Evolutionary conservation across 2,113 vertebrate genomes (phyloP).

Genomic region (Prochilodus magdalenae): DNA sequence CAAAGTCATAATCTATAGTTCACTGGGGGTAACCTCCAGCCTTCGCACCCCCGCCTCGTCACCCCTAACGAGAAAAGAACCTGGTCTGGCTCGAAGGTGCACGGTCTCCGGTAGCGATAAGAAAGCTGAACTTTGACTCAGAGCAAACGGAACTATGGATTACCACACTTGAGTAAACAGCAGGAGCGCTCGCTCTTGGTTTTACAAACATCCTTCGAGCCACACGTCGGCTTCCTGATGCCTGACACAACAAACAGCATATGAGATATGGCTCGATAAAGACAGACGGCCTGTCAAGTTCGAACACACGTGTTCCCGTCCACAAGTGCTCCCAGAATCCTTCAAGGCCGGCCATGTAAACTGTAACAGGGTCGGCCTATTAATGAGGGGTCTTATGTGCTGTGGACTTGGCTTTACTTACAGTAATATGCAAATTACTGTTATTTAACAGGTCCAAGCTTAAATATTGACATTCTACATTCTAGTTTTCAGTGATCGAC

Average conservation of each 20-base stretch:
- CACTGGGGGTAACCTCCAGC: neutral
- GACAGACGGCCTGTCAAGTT: slow-evolving; percentile 11
- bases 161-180: slow-evolving; percentile 52
- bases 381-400: too few species aligned
- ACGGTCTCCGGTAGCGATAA: slow-evolving; percentile 30
- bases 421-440: too few species aligned
- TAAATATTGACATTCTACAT: too few species aligned
- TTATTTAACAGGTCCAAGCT: too few species aligned
- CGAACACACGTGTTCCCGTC: neutral
- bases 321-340: neutral
- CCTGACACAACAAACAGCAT: slow-evolving; percentile 30
- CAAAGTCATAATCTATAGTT: neutral
- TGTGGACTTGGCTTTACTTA: too few species aligned
- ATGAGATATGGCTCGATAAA: slow-evolving; percentile 29
- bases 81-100: neutral
- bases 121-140: slow-evolving; percentile 54
- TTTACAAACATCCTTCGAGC: slow-evolving; percentile 55
- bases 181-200: slow-evolving; percentile 32
- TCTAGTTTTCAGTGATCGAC: too few species aligned
- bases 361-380: neutral
- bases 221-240: slow-evolving; percentile 52
- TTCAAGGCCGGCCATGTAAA: neutral
- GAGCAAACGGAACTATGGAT: slow-evolving; percentile 55
- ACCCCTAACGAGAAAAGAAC: slow-evolving; percentile 13
- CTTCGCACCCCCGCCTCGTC: slow-evolving; percentile 2